These are phyloP conservation scores for Clarias fuscus DNA, from an alignment of 2,797 vertebrate species.

Conservation along the genomic window DNA sequence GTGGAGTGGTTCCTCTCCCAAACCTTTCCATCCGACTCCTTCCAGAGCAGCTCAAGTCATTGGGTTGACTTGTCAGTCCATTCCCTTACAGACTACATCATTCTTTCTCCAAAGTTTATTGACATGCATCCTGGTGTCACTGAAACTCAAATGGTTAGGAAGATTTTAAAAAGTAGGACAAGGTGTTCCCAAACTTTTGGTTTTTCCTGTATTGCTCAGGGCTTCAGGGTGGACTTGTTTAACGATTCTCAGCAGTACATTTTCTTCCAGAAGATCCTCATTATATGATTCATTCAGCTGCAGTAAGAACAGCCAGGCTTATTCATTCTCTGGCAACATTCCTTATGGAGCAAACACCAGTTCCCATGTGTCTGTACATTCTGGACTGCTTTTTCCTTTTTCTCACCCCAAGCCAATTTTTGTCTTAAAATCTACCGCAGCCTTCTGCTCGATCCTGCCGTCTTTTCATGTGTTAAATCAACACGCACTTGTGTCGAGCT, in stretches of 20 bases:
- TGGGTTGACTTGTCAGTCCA: slow-evolving; percentile 12
- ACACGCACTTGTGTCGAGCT: background rate
- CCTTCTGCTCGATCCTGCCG: background rate
- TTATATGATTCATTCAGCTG: slow-evolving; percentile 22
- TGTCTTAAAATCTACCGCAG: background rate
- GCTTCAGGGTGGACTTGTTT: background rate
- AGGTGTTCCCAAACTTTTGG: slow-evolving; percentile 2
- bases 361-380: slow-evolving; percentile 27
- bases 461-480: background rate
- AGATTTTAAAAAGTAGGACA: slow-evolving; percentile 8
- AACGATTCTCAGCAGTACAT: background rate
- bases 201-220: background rate
- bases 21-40: background rate
- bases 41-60: background rate
- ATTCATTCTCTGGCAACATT: slow-evolving; percentile 37
- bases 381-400: background rate
- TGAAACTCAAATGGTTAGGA: background rate
- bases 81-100: background rate
- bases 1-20: background rate
- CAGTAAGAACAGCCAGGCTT: slow-evolving; percentile 19
- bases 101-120: background rate
- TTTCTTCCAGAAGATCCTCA: slow-evolving; percentile 9
- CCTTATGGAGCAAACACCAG: slow-evolving; percentile 12
- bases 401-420: slow-evolving; percentile 14
- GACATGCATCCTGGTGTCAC: background rate